Evolutionary conservation across 2,797 vertebrate genomes (phyloP), one percentile per base, ranked within the genome.

Genomic region (Xerus rutilus): DNA sequence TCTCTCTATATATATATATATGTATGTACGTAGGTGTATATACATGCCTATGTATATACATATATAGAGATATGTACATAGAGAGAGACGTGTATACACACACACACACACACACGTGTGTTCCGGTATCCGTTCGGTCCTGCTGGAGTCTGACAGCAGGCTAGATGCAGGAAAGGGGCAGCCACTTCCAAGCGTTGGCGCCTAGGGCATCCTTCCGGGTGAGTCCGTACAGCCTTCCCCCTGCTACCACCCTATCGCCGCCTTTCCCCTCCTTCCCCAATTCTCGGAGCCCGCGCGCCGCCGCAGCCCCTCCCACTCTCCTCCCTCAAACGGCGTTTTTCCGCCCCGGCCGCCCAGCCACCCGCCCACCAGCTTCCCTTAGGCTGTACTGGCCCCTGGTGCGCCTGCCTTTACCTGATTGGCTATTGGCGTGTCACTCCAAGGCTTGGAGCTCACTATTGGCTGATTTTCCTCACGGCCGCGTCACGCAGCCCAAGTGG

Each of bases 351-450:
- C 32, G 11, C 45, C 79, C 18, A 5, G 59, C 3, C 39, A 21
- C 94, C 96, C 83, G 45, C 91, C 96, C 89, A 79, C 13, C 84
- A 17, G 25, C 92, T 94, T 97, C 92, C 96, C 3, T 65, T 28
- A 59, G 49, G 21, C 30, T 9, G 4, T 0, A 5, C 11, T 0
- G 8, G 0, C 20, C 17, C 0, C 8, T 6, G 0, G 47, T 4
- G 14, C 25, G 28, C 43, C 57, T 0, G 45, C 74, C 32, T 93
- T 35, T 4, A 23, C 1, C 0, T 47, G 25, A 96, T 84, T 94
- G 94, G 97, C 7, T 39, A 0, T 0, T 1, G 14, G 0, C 1
- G 10, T 23, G 65, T 85, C 54, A 47, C 30, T 91, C 91, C 1
- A 0, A 1, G 4, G 9, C 3, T 3, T 0, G 5, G 1, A 17